These are phyloP conservation scores for Blastobasis lacticolella DNA, from an alignment of 2,888 invertebrate species.

Conservation along the genomic window DNA sequence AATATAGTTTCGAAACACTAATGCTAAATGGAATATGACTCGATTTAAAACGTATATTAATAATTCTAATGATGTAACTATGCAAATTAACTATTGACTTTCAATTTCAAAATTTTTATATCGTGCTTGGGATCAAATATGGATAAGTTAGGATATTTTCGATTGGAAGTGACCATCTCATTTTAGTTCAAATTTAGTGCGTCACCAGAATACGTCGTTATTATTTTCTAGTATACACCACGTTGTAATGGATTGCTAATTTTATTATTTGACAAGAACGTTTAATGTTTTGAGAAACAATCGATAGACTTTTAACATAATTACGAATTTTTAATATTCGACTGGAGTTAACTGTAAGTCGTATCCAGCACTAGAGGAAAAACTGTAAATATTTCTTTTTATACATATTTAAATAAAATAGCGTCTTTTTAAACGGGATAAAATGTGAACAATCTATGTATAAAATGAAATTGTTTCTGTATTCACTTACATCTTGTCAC, in stretches of 20 bases:
- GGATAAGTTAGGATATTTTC: conserved; percentile 53
- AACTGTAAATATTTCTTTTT: conserved; percentile 36
- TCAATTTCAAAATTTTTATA: conserved; percentile 45
- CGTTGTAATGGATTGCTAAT: no score
- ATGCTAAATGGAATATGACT: conserved; percentile 6
- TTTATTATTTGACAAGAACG: neutral
- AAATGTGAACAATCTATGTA: no score
- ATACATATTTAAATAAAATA: no score
- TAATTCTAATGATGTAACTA: neutral
- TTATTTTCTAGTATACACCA: no score
- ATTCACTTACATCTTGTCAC: no score
- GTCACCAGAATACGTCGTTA: no score
- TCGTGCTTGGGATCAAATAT: conserved; percentile 71
- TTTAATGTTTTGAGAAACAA: conserved; percentile 12
- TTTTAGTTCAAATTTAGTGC: no score
- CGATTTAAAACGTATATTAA: neutral
- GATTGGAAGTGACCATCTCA: neutral
- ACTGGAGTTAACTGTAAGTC: conserved; percentile 40
- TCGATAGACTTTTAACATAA: conserved; percentile 43
- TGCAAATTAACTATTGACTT: conserved; percentile 13
- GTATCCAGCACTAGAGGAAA: conserved; percentile 36
- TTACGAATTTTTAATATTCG: conserved; percentile 48
- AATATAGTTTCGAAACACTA: conserved; percentile 2
- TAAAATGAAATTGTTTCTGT: no score
- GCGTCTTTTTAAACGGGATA: conserved; percentile 23